Conservation (phyloP, 2,113 vertebrate species). For the zebrafish (Danio rerio) region GRCz12tu NC_133182.1:35307501-35308000, state of each 20-base stretch:
- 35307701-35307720: conserved; percentile 91
- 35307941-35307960: conserved; percentile 84
- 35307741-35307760: conserved; percentile 87
- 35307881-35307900: conserved; percentile 91
- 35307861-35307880: conserved; percentile 83
- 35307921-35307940: conserved; percentile 81
- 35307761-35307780: conserved; percentile 35
- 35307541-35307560: too few species aligned
- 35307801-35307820: neutral
- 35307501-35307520: too few species aligned
- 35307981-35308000: conserved; percentile 88
- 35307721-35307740: conserved; percentile 83
- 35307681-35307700: conserved; percentile 85
- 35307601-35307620: neutral
- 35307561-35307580: neutral
- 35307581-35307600: neutral
- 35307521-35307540: too few species aligned
- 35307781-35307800: neutral
- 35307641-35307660: conserved; percentile 91
- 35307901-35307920: conserved; percentile 83
- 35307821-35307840: neutral
- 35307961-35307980: conserved; percentile 82
- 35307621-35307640: conserved; percentile 81
- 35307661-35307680: conserved; percentile 83
- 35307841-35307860: neutral